Conservation (phyloP, 2,113 vertebrate genomes). For the Forbesichthys agassizii region DNA sequence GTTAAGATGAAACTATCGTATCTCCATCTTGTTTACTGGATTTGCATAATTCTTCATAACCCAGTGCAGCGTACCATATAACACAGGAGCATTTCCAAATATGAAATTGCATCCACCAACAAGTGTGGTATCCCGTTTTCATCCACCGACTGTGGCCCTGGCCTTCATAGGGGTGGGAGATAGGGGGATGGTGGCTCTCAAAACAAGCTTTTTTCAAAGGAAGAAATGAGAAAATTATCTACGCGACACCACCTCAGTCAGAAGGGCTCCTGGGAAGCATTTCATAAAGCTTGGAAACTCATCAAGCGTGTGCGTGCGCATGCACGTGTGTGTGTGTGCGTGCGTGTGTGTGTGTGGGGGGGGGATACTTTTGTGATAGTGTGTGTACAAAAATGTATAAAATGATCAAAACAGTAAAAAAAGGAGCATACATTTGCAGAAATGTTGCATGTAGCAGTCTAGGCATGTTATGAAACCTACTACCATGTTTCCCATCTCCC, state of each 20-base stretch:
- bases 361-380: not conserved
- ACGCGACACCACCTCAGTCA: constrained; percentile 49
- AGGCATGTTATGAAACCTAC: constrained; percentile 23
- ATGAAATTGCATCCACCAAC: too few species aligned
- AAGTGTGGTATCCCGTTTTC: too few species aligned
- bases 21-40: too few species aligned
- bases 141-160: too few species aligned
- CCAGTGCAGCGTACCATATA: too few species aligned
- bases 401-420: not conserved
- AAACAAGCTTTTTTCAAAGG: constrained; percentile 46
- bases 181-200: constrained; percentile 8
- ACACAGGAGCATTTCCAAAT: too few species aligned
- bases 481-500: not conserved
- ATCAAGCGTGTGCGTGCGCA: not conserved
- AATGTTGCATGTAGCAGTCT: constrained; percentile 27
- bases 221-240: constrained; percentile 70
- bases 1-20: too few species aligned
- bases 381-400: not conserved
- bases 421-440: constrained; percentile 14
- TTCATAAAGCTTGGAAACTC: constrained; percentile 51
- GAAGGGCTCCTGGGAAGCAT: constrained; percentile 51
- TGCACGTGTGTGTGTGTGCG: constrained; percentile 2
- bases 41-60: too few species aligned
- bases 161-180: not conserved
- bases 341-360: not conserved